A percentile compares a stretch with the other conserved stretches of the same genome.
These are phyloP conservation scores for Tiaroga cobitis DNA, from an alignment of 2,797 vertebrate genomes.

Conservation along the genomic window DNA sequence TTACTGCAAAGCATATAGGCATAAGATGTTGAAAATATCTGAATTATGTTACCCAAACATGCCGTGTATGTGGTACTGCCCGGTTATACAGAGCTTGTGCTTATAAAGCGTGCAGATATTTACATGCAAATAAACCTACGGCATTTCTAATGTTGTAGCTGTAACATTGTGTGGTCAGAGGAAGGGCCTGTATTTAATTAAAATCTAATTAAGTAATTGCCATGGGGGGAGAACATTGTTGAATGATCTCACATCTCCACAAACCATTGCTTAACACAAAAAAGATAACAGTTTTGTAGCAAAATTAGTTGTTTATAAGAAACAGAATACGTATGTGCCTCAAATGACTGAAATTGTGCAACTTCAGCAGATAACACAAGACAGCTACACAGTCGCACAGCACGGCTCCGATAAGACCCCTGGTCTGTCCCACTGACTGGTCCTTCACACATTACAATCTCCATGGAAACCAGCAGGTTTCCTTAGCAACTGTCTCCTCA, in stretches of 20 bases:
- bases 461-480: conserved; percentile 83
- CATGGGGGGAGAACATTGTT: background rate
- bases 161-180: conserved; percentile 20
- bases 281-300: conserved; percentile 7
- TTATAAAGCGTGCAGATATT: background rate
- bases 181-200: conserved; percentile 15
- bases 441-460: conserved; percentile 85
- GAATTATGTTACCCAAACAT: background rate
- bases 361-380: conserved; percentile 41
- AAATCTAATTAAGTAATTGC: conserved; percentile 41
- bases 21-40: background rate
- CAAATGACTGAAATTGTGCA: conserved; percentile 25
- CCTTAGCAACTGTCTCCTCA: conserved; percentile 83
- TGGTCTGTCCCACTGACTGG: conserved; percentile 81
- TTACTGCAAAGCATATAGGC: background rate
- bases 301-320: background rate
- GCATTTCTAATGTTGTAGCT: background rate
- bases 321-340: conserved; percentile 4
- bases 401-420: conserved; percentile 69
- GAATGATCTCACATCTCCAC: background rate
- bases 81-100: background rate
- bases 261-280: background rate
- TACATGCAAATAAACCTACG: conserved; percentile 3
- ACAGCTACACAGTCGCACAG: conserved; percentile 62
- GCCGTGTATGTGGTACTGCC: background rate